These are phyloP conservation scores for Sinocyclocheilus rhinocerous DNA, from an alignment of 2,113 vertebrate genomes.

Conservation along the genomic window DNA sequence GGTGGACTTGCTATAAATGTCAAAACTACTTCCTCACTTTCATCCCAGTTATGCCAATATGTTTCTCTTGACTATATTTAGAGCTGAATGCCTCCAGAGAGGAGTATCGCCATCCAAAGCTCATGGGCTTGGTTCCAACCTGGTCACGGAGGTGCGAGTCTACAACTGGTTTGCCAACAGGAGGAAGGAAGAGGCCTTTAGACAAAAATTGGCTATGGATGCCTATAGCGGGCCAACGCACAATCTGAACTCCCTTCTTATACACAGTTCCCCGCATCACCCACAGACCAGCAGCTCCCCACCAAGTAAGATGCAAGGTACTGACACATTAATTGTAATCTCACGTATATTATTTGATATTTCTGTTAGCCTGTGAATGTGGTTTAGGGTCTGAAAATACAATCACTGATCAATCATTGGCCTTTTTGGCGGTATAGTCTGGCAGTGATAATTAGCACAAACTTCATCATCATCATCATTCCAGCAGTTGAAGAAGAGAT, in stretches of 20 bases:
- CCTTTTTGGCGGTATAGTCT: background rate
- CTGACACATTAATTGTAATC: slow-evolving; percentile 32
- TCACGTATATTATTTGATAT: background rate
- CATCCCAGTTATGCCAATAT: background rate
- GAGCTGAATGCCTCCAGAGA: slow-evolving; percentile 96
- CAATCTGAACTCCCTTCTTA: slow-evolving; percentile 85
- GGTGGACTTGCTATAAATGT: background rate
- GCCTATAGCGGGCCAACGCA: slow-evolving; percentile 82
- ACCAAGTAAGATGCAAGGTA: slow-evolving; percentile 87
- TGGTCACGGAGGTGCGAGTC: slow-evolving; percentile 97
- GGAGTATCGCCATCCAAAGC: slow-evolving; percentile 97
- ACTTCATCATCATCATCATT: background rate
- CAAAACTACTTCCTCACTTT: background rate
- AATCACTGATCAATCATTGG: background rate
- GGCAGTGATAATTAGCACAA: slow-evolving; percentile 24
- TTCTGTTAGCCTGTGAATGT: background rate
- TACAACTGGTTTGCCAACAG: slow-evolving; percentile 99
- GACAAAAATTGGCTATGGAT: slow-evolving; percentile 97
- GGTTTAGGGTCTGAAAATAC: background rate
- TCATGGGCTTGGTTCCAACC: slow-evolving; percentile 94
- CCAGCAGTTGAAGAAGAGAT: slow-evolving; percentile 3
- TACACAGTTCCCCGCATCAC: slow-evolving; percentile 91
- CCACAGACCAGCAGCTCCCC: slow-evolving; percentile 88
- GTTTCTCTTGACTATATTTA: slow-evolving; percentile 58
- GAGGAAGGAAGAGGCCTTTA: slow-evolving; percentile 96